phyloP scores from a whole-genome alignment of 2,797 vertebrate species.

The Paratrypauchen microcephalus region DNA sequence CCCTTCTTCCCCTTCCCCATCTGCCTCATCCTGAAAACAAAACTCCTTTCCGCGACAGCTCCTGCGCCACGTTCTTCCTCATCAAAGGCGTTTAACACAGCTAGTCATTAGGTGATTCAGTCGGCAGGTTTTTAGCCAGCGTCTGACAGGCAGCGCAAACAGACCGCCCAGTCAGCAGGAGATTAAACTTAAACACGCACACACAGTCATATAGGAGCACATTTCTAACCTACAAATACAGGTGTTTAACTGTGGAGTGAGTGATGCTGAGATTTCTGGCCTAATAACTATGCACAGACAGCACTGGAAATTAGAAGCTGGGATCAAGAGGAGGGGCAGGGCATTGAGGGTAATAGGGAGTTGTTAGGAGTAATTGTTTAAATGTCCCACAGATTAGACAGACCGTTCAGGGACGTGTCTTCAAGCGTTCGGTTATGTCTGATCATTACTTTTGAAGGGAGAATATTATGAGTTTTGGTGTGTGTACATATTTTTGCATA shows the following conservation, averaged over 20 bases:
- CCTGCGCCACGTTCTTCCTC: conserved; percentile 40
- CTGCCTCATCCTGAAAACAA: conserved; percentile 44
- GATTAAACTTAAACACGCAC: conserved; percentile 37
- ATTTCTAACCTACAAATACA: conserved; percentile 39
- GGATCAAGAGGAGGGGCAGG: conserved; percentile 69
- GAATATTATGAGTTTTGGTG: conserved; percentile 19
- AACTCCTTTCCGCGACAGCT: conserved; percentile 44
- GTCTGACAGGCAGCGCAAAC: conserved; percentile 62
- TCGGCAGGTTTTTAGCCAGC: conserved; percentile 43
- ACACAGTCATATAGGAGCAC: neutral
- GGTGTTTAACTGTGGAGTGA: conserved; percentile 46
- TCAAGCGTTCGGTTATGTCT: conserved; percentile 53
- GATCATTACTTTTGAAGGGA: conserved; percentile 39
- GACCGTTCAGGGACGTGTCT: conserved; percentile 64
- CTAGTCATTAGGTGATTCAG: conserved; percentile 58
- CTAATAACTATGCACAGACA: conserved; percentile 76
- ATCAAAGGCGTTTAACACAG: conserved; percentile 46
- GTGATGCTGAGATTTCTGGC: conserved; percentile 67
- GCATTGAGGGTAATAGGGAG: conserved; percentile 76
- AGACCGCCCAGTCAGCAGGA: conserved; percentile 64
- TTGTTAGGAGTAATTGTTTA: conserved; percentile 79
- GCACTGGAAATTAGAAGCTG: conserved; percentile 73
- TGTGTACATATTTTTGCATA: conserved; percentile 45
- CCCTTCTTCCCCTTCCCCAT: conserved; percentile 39
- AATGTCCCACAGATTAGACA: conserved; percentile 72